Percentiles rank a stretch among this genome's conserved stretches.
Evolutionary conservation across 2,113 vertebrate genomes (phyloP).

Genomic region (Electrona antarctica): DNA sequence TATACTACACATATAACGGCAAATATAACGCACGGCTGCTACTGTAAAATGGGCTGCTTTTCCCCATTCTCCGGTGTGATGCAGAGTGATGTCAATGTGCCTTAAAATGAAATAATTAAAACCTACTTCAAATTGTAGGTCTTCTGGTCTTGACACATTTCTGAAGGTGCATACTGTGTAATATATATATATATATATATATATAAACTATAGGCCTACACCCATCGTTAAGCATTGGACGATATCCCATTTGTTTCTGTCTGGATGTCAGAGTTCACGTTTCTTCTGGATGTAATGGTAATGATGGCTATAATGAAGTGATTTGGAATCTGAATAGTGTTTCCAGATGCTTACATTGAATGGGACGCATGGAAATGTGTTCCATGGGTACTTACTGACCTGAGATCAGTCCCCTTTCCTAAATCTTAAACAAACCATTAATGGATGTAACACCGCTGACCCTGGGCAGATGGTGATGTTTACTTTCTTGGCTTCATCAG

Average conservation of each 20-base stretch:
- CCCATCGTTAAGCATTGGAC: background rate
- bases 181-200: too few species aligned
- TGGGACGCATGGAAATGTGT: conserved; percentile 45
- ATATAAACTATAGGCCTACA: conserved; percentile 12
- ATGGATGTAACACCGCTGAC: conserved; percentile 29
- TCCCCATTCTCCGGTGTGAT: conserved; percentile 14
- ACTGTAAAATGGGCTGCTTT: conserved; percentile 27
- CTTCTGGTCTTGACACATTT: conserved; percentile 1
- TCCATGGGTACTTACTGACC: conserved; percentile 14
- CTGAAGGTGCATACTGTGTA: background rate
- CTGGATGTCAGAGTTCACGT: conserved; percentile 16
- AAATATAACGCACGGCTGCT: conserved; percentile 43
- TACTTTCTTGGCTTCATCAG: conserved; percentile 31
- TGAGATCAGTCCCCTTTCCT: conserved; percentile 27
- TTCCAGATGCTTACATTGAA: conserved; percentile 47
- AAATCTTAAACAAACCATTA: conserved; percentile 50
- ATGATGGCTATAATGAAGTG: conserved; percentile 34
- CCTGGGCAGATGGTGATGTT: conserved; percentile 27
- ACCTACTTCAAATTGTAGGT: background rate
- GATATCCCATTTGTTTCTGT: conserved; percentile 7
- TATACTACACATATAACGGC: conserved; percentile 10
- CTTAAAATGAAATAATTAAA: background rate
- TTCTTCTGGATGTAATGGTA: conserved; percentile 27
- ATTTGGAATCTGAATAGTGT: conserved; percentile 32
- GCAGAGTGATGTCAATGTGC: conserved; percentile 17